Base-by-base conservation (phyloP, 2,113 vertebrate genomes). In the Clinocottus analis region DNA sequence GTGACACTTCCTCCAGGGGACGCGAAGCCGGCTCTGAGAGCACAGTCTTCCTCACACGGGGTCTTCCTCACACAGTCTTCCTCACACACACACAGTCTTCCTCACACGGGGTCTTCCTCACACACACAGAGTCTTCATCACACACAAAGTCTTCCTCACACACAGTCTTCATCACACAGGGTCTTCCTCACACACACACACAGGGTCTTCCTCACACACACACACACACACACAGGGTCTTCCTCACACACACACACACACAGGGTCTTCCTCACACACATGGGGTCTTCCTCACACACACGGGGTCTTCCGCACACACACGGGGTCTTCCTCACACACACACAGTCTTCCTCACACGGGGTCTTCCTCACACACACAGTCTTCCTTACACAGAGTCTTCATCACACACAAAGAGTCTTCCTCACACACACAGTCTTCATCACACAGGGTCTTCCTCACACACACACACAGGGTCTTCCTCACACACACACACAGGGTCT, bases 1-100 rank as follows among this genome's bases (percentile, higher is more conserved):
- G 71, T 66, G 72, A 71, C 82, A 63, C 79, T 79, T 59, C 51
- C 79, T 85, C 80, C 71, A 69, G 67, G 60, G 63, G 79, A 80
- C 75, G 65, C 27, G 58, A 58, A 86, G 59, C 81, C 66, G 9
- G 47, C 73, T 59, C 69, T 45, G 39, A 3, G 62, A 61, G 69
- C 63, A 37, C n/a, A n/a, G n/a, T 39, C 66, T 33, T 74, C 75
- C 67, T 72, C 59, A n/a, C 41, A 65, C 4, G n/a, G n/a, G n/a
- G n/a, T 39, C 66, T 33, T 74, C 75, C 67, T 72, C 59, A n/a
- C 41, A 65, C 4, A 41, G n/a, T 39, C 66, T 33, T 74, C 75
- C 67, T 72, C 59, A n/a, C 41, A 65, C 4, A 41, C n/a, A n/a
- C n/a, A n/a, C n/a, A n/a, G n/a, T 39, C 66, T 33, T 74, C 75